Base-by-base conservation (phyloP, 2,113 vertebrate genomes). In the Corvus hawaiiensis region DNA sequence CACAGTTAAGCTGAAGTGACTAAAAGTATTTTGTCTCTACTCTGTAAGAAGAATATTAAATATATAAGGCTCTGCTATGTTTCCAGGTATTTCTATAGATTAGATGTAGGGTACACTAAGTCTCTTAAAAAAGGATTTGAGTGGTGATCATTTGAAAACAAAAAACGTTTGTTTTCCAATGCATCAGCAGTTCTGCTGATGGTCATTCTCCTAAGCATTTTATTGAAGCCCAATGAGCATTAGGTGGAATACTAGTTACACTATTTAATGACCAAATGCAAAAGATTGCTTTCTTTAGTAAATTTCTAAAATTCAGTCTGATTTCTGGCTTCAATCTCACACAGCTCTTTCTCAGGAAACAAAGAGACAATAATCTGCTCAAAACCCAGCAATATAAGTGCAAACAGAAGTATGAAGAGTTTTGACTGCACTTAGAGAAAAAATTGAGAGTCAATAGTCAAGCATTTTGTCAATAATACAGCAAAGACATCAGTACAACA, bases 341-440 rank as follows among this genome's bases (percentile, higher is more conserved):
- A 32, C 16, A 61, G 30, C 16, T 68, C 33, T 69, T 66, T 49
- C 48, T 67, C 9, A 28, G 23, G 33, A 21, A 35, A 58, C 24
- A 56, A 44, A 6, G 30, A 77, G 48, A 33, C 35, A 33, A 27
- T 3, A 4, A 49, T 48, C 12, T 39, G 22, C 54, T 82, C n/a
- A 13, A 75, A 84, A 20, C 7, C 6, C 32, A 43, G 3, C 1
- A 0, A 5, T 12, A 5, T 0, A 13, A 43, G 17, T 19, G 37
- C 52, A 55, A 54, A 77, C 7, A 39, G 32, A 71, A 43, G 26
- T 12, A 11, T 19, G 35, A 66, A 35, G 32, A 46, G 18, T 27
- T 88, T 71, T 83, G 39, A 35, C 16, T 76, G 16, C 43, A 11
- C 39, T 58, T 41, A 12, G 2, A 63, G 27, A 32, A 73, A 63